These are phyloP conservation scores for Drosophila neotestacea DNA, from an alignment of 2,888 invertebrate genomes.

Conservation along the genomic window DNA sequence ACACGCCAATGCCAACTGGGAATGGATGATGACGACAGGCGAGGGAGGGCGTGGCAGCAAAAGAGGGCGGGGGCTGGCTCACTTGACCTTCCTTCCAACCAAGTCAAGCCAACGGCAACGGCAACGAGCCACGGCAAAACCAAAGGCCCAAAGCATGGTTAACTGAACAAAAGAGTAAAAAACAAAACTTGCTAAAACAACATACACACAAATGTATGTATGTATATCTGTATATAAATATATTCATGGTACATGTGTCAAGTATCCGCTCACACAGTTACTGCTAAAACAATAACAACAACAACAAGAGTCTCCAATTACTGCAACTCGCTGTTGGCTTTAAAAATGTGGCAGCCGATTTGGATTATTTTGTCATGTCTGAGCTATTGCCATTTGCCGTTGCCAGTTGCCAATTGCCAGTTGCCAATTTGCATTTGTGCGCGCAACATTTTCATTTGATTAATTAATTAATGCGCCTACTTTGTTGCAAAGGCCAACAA, in stretches of 20 bases:
- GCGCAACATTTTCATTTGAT: conserved; percentile 59
- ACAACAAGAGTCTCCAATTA: conserved; percentile 60
- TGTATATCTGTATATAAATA: conserved; percentile 1
- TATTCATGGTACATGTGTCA: conserved; percentile 8
- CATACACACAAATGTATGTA: conserved; percentile 13
- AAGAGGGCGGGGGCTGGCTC: conserved; percentile 42
- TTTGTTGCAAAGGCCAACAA: conserved; percentile 37
- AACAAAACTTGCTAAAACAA: conserved; percentile 20
- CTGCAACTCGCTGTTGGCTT: conserved; percentile 60
- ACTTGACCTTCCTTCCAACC: conserved; percentile 65
- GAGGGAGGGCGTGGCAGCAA: conserved; percentile 26
- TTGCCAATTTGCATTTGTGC: conserved; percentile 60
- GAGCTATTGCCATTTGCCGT: conserved; percentile 11
- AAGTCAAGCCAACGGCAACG: conserved; percentile 21
- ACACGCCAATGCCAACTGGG: conserved; percentile 51
- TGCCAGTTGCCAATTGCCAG: conserved; percentile 24
- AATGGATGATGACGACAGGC: conserved; percentile 35
- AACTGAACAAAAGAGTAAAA: conserved; percentile 43
- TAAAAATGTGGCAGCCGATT: conserved; percentile 52
- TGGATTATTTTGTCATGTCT: conserved; percentile 60
- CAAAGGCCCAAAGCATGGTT: conserved; percentile 35
- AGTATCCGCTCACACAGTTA: conserved; percentile 38
- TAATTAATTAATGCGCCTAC: conserved; percentile 73
- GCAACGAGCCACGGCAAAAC: conserved; percentile 26
- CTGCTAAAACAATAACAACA: conserved; percentile 14